These are phyloP conservation scores for Tamandua tetradactyla DNA, from an alignment of 2,797 vertebrate genomes.

Conservation along the genomic window DNA sequence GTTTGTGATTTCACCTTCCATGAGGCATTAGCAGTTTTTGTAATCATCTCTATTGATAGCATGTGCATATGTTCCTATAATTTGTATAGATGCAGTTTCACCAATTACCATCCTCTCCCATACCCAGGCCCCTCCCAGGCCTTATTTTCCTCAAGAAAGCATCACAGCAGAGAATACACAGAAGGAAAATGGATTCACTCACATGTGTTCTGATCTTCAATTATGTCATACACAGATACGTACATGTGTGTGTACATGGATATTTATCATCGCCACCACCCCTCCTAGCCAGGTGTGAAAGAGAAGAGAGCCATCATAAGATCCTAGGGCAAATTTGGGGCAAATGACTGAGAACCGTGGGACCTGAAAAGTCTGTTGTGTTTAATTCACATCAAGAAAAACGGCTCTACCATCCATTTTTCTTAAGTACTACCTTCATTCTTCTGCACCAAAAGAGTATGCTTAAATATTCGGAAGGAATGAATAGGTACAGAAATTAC, in stretches of 20 bases:
- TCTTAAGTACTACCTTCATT: conserved; percentile 62
- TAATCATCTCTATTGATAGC: neutral
- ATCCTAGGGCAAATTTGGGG: conserved; percentile 45
- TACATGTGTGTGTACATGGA: neutral
- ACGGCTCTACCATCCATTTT: conserved; percentile 27
- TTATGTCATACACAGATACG: neutral
- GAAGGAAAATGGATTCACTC: conserved; percentile 71
- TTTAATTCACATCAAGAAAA: conserved; percentile 64
- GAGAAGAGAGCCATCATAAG: neutral
- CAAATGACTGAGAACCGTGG: conserved; percentile 61
- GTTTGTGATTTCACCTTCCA: conserved; percentile 57
- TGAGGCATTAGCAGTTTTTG: conserved; percentile 49
- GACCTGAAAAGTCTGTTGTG: conserved; percentile 45
- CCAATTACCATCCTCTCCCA: neutral
- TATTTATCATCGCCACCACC: rapidly evolving
- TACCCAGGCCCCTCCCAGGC: neutral
- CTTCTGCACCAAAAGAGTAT: conserved; percentile 43
- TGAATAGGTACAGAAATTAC: conserved; percentile 36
- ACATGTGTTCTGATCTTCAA: conserved; percentile 56
- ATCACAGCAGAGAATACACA: neutral
- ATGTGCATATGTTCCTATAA: neutral
- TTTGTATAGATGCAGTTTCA: neutral
- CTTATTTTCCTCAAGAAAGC: conserved; percentile 62
- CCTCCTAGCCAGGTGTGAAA: rapidly evolving
- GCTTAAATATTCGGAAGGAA: conserved; percentile 55